These are phyloP conservation scores for Oscheius sp. DNA, from an alignment of 2,888 invertebrate genomes.

Conservation along the genomic window DNA sequence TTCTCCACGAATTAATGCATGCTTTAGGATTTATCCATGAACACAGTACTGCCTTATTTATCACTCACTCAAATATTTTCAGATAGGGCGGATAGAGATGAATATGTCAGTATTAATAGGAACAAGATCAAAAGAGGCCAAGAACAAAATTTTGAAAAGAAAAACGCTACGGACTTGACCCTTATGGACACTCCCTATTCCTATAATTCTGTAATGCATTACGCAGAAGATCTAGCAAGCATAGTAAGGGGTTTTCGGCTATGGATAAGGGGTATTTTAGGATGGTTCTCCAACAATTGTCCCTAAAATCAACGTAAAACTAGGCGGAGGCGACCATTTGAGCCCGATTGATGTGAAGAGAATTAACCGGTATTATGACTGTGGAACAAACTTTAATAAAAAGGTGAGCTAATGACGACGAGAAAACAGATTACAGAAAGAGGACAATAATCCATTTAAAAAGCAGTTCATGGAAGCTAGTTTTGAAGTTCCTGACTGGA, in stretches of 20 bases:
- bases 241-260: background rate
- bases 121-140: slow-evolving; percentile 4
- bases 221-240: background rate
- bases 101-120: slow-evolving; percentile 18
- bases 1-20: slow-evolving; percentile 29
- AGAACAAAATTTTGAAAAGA: slow-evolving; percentile 20
- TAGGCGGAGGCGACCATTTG: slow-evolving; percentile 15
- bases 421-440: too few species aligned
- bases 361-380: slow-evolving; percentile 13
- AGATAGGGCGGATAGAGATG: slow-evolving; percentile 17
- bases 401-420: too few species aligned
- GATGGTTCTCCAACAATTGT: slow-evolving; percentile 1
- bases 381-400: background rate
- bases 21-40: slow-evolving; percentile 29
- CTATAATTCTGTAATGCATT: slow-evolving; percentile 28
- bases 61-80: background rate
- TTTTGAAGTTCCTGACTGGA: too few species aligned
- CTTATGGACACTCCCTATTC: slow-evolving; percentile 17
- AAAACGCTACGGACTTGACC: background rate
- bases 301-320: background rate
- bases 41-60: slow-evolving; percentile 1
- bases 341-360: background rate
- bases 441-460: too few species aligned
- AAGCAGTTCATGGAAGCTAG: too few species aligned
- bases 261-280: background rate